These are phyloP conservation scores for Carollia perspicillata DNA, from an alignment of 2,113 vertebrate genomes.

Conservation along the genomic window DNA sequence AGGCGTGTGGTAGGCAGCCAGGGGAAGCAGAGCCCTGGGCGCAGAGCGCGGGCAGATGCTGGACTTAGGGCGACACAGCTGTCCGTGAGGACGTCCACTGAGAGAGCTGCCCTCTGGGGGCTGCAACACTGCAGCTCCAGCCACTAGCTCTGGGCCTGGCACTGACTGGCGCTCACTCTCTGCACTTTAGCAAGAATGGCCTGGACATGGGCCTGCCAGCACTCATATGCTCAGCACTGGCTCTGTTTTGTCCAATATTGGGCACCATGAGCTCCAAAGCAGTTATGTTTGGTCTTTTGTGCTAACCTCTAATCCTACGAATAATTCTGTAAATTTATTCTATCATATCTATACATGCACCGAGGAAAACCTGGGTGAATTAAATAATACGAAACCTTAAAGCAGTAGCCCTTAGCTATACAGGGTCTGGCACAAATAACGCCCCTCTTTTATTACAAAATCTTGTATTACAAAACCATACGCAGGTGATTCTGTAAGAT, in stretches of 20 bases:
- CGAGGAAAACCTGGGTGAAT: neutral
- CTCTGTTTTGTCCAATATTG: neutral
- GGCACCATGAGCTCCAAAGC: neutral
- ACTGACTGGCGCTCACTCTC: neutral
- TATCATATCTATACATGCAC: neutral
- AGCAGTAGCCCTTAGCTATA: neutral
- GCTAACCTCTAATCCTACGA: neutral
- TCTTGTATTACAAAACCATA: too few species aligned
- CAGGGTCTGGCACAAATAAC: too few species aligned
- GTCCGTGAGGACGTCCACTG: rapidly evolving
- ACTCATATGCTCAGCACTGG: neutral
- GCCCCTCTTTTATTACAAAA: too few species aligned
- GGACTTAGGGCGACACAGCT: neutral
- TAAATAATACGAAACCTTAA: neutral
- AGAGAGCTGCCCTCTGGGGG: neutral
- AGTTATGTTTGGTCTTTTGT: neutral
- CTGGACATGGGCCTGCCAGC: neutral
- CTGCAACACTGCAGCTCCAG: neutral
- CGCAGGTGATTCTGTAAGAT: too few species aligned
- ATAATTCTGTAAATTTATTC: neutral
- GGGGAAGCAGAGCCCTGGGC: neutral
- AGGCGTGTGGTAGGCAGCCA: neutral
- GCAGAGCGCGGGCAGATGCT: neutral
- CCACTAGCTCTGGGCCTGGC: neutral
- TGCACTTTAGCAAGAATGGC: neutral